Conservation (phyloP, 2,113 vertebrate genomes). For the Genyomyrus donnyi region DNA sequence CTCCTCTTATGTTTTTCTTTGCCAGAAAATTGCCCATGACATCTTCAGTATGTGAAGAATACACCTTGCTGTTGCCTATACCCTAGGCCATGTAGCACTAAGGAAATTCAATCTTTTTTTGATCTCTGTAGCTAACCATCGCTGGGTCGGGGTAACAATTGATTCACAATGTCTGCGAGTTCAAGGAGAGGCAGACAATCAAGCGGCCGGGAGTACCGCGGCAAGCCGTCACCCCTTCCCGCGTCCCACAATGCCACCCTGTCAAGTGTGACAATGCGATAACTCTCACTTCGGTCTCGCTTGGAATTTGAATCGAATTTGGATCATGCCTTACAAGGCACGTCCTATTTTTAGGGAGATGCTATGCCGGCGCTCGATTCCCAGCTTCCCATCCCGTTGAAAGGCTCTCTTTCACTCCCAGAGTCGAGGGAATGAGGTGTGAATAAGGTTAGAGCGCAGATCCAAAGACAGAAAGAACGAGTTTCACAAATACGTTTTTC, state of each 20-base stretch:
- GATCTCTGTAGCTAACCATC: slow-evolving; percentile 21
- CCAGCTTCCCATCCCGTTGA: not conserved
- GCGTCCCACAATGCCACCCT: slow-evolving; percentile 7
- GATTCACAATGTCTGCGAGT: slow-evolving; percentile 16
- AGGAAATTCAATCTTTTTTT: slow-evolving; percentile 26
- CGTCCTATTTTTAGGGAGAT: slow-evolving; percentile 19
- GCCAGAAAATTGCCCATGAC: slow-evolving; percentile 21
- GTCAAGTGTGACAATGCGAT: slow-evolving; percentile 24
- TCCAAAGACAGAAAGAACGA: not conserved
- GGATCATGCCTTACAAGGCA: slow-evolving; percentile 6
- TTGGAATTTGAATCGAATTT: slow-evolving; percentile 19
- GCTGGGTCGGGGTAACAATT: slow-evolving; percentile 18
- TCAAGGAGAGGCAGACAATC: slow-evolving; percentile 27
- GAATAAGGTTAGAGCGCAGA: not conserved
- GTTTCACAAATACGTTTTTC: slow-evolving; percentile 6
- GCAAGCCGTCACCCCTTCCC: not conserved
- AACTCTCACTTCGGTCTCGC: not conserved
- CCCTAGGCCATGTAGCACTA: slow-evolving; percentile 21
- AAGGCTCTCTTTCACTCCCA: not conserved
- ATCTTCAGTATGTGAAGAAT: slow-evolving; percentile 19
- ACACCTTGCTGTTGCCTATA: slow-evolving; percentile 4
- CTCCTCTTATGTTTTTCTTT: slow-evolving; percentile 21
- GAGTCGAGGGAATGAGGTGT: not conserved
- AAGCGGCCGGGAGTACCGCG: not conserved
- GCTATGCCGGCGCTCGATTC: not conserved